Percentiles rank a stretch among this genome's conserved stretches.
These are phyloP conservation scores for Cuniculus paca DNA, from an alignment of 2,797 vertebrate genomes.

Conservation along the genomic window DNA sequence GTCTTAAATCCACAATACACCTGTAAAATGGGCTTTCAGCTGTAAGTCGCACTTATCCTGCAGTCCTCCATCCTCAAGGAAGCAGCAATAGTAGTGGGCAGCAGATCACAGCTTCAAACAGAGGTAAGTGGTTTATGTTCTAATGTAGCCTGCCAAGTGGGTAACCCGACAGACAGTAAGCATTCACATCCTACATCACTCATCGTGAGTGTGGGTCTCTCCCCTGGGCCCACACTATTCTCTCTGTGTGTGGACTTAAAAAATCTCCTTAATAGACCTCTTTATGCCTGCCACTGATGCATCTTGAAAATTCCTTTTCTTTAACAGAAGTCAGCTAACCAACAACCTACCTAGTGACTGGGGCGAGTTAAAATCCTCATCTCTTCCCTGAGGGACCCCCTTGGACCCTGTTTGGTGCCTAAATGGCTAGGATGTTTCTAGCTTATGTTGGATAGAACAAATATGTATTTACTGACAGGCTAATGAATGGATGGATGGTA, in stretches of 20 bases:
- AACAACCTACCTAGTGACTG: not conserved
- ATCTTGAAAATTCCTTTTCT: not conserved
- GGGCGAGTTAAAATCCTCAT: not conserved
- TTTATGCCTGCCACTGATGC: not conserved
- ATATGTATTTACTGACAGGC: not conserved
- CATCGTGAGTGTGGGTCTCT: not conserved
- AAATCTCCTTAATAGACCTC: not conserved
- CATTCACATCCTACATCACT: not conserved
- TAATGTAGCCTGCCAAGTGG: too few species aligned
- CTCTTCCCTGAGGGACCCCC: not conserved
- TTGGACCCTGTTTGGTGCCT: not conserved
- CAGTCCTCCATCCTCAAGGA: not conserved
- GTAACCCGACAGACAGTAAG: not conserved
- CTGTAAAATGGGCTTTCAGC: not conserved
- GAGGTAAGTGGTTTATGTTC: too few species aligned
- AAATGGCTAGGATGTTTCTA: not conserved
- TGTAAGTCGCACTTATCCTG: not conserved
- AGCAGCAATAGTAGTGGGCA: not conserved
- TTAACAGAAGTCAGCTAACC: not conserved
- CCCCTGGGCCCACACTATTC: not conserved
- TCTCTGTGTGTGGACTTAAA: not conserved
- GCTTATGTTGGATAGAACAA: not conserved
- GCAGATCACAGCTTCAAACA: not conserved
- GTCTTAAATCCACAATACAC: not conserved
- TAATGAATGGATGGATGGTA: not conserved